Conservation (phyloP, 2,888 invertebrate species). For the Mactromeris polynyma region DNA sequence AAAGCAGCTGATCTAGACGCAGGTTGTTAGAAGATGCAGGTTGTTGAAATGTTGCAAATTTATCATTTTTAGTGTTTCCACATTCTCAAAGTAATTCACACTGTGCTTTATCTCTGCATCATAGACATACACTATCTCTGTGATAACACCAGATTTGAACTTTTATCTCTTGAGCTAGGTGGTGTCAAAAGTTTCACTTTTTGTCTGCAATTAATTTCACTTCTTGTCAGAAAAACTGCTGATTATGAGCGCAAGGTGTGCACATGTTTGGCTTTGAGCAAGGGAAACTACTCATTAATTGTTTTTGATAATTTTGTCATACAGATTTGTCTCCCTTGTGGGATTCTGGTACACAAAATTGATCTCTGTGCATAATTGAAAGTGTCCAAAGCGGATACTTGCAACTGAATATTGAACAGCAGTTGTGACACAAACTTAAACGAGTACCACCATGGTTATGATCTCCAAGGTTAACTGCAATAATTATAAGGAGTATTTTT, state of each 20-base stretch:
- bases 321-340: not conserved
- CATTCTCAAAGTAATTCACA: not conserved
- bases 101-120: not conserved
- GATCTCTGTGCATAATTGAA: no score
- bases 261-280: not conserved
- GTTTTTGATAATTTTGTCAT: not conserved
- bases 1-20: not conserved
- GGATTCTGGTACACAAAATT: no score
- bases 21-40: not conserved
- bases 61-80: not conserved
- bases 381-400: no score
- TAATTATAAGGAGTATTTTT: no score
- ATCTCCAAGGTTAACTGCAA: no score
- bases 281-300: not conserved
- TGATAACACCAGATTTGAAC: slow-evolving; percentile 10
- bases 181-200: not conserved
- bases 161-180: not conserved
- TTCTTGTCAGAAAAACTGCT: not conserved
- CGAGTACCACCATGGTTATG: no score
- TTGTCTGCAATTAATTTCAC: not conserved
- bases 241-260: not conserved
- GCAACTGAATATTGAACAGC: no score
- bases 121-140: not conserved
- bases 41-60: not conserved
- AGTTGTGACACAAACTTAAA: no score